Base-by-base conservation (phyloP, 2,888 invertebrate genomes). In the Agrenia bidenticulata region DNA sequence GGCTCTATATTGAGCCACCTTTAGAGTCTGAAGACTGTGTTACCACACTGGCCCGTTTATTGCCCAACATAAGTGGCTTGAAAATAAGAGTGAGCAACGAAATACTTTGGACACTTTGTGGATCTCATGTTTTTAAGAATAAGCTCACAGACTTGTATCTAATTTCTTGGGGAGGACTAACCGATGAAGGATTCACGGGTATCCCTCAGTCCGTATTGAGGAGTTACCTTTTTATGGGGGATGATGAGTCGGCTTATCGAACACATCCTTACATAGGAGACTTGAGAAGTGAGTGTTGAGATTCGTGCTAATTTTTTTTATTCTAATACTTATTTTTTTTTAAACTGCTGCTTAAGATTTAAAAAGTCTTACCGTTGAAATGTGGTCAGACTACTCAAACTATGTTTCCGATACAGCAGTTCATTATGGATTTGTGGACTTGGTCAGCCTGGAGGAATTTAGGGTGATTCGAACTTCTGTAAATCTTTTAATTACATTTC, bases 301-400 rank as follows among this genome's bases (percentile, higher is more conserved):
- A n/a, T n/a, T n/a, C n/a, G n/a, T n/a, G n/a, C n/a, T n/a, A n/a
- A n/a, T n/a, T n/a, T n/a, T n/a, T n/a, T n/a, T n/a, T n/a, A n/a
- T n/a, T n/a, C n/a, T n/a, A n/a, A n/a, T n/a, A n/a, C n/a, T n/a
- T n/a, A 19, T 62, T n/a, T 32, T 32, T 21, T 37, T 62, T 32
- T 19, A 59, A n/a, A n/a, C n/a, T n/a, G n/a, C n/a, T n/a, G n/a
- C n/a, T n/a, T n/a, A n/a, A n/a, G 62, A 27, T 15, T 41, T 66
- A 13, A 2, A 45, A 19, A 58, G 23, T 11, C 62, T 66, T 13
- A 45, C 59, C 1, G 54, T 66, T 23, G 66, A 66, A 21, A 63
- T 66, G 62, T 62, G 66, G 66, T 45, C 66, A 1, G 66, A 66
- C 55, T 66, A 62, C 26, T 45, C 62, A 5, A 66, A 66, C 32